Evolutionary conservation across 2,797 vertebrate species (phyloP).

Genomic region (Cetoscarus ocellatus): DNA sequence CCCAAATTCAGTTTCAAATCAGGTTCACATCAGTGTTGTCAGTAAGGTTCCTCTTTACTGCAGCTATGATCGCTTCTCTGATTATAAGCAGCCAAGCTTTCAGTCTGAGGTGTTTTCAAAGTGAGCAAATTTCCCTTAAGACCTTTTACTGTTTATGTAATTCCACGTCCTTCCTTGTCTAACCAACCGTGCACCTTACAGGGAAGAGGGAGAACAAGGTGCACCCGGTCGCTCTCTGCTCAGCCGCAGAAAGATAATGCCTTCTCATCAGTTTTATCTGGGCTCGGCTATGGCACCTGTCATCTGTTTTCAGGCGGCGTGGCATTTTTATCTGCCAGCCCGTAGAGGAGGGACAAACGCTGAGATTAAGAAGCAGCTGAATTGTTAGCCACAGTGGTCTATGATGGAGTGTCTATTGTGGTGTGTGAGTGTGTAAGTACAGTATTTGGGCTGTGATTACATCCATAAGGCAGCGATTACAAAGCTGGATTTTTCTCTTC

Average conservation of each 20-base stretch:
- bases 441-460: not conserved
- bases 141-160: not conserved
- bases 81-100: not conserved
- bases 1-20: too few relatives aligned
- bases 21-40: not conserved
- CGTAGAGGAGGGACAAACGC: conserved; percentile 19
- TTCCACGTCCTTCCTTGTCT: not conserved
- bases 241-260: conserved; percentile 41
- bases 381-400: conserved; percentile 19
- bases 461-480: conserved; percentile 8
- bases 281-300: conserved; percentile 57
- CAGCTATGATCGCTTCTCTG: not conserved
- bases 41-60: conserved; percentile 8
- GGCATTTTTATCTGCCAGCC: conserved; percentile 50
- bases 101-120: not conserved
- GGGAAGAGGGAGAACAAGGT: not conserved
- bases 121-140: not conserved
- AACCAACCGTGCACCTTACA: not conserved
- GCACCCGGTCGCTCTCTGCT: conserved; percentile 4
- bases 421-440: not conserved
- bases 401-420: conserved; percentile 1
- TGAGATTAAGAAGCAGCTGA: conserved; percentile 31
- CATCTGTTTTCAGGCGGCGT: conserved; percentile 39
- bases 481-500: not conserved
- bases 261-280: conserved; percentile 64